Percentiles rank a stretch among this genome's conserved stretches.
phyloP scores from a whole-genome alignment of 2,797 vertebrate genomes.

The Prionace glauca region DNA sequence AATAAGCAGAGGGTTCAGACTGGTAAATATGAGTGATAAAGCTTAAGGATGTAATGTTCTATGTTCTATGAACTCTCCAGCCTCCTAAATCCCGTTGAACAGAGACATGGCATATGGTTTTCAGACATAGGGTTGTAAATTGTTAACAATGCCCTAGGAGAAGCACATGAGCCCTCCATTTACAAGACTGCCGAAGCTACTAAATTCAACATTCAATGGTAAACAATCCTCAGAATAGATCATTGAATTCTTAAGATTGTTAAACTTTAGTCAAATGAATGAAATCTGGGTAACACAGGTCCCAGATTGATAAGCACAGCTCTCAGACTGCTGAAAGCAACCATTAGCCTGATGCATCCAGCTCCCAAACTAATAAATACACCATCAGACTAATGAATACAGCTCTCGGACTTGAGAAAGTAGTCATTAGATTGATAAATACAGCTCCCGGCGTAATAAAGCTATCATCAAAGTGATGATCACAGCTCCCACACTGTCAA shows the following conservation, averaged over 20 bases:
- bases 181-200: too few species aligned
- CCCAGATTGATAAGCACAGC: neutral
- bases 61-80: too few species aligned
- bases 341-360: neutral
- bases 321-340: neutral
- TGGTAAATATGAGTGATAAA: neutral
- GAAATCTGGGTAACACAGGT: neutral
- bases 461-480: neutral
- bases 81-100: neutral
- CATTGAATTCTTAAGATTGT: neutral
- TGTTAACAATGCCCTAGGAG: too few species aligned
- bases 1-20: neutral
- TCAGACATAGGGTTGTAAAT: neutral
- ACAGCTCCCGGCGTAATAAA: neutral
- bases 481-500: neutral
- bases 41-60: too few species aligned
- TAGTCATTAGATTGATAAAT: neutral
- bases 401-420: neutral
- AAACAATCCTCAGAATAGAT: neutral
- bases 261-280: neutral
- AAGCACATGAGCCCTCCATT: too few species aligned
- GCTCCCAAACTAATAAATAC: neutral
- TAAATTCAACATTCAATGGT: neutral
- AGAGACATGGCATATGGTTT: neutral
- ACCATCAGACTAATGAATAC: neutral